Evolutionary conservation across 1,140 invertebrate genomes (phyloP).

Genomic region (Drosophila parvula): DNA sequence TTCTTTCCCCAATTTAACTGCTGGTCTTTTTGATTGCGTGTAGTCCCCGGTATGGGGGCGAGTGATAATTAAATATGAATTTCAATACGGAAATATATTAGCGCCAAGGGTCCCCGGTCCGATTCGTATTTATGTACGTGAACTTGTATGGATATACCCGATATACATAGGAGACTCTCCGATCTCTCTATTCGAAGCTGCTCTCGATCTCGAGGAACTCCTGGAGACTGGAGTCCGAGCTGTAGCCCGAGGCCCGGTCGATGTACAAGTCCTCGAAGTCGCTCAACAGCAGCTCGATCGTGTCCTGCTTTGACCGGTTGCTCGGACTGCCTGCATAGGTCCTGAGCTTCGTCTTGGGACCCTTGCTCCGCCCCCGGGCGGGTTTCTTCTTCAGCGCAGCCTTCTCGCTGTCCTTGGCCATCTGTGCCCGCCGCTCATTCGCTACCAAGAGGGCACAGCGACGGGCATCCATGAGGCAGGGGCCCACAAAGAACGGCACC

Average conservation of each 20-base stretch:
- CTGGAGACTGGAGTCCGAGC: not conserved
- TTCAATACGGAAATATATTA: not conserved
- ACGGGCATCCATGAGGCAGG: not conserved
- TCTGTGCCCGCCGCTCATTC: not conserved
- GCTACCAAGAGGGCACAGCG: not conserved
- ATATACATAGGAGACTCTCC: too few species aligned
- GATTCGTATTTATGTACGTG: too few species aligned
- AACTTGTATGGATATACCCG: too few species aligned
- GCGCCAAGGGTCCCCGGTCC: too few species aligned
- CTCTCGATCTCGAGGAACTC: too few species aligned
- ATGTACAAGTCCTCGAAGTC: not conserved
- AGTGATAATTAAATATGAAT: not conserved
- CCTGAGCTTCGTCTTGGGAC: too few species aligned
- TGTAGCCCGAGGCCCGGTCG: not conserved
- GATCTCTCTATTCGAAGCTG: too few species aligned
- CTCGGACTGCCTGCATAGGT: too few species aligned
- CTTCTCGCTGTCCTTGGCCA: not conserved
- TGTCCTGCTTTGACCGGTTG: too few species aligned
- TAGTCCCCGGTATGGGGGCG: not conserved
- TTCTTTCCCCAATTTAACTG: constrained; percentile 11
- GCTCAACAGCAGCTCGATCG: not conserved
- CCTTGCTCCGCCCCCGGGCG: too few species aligned
- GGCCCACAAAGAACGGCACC: not conserved
- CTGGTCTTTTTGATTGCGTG: constrained; percentile 39
- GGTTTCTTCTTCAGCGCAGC: too few species aligned